Percentiles rank a stretch among this genome's conserved stretches.
These are phyloP conservation scores for Diachrysia chrysitis DNA, from an alignment of 2,888 invertebrate species.

Conservation along the genomic window DNA sequence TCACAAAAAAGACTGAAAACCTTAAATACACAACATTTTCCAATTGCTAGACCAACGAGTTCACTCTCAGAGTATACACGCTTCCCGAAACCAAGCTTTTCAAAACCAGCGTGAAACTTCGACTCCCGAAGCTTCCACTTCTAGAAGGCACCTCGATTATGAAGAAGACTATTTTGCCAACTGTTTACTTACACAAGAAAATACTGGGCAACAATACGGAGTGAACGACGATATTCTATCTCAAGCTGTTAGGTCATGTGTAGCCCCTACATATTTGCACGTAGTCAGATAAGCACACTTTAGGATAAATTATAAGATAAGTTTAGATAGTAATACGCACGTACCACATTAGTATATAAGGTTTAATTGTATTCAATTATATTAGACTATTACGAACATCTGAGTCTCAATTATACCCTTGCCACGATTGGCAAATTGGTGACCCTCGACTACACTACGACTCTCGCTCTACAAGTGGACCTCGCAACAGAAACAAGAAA, in stretches of 20 bases:
- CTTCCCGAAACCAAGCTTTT: conserved; percentile 58
- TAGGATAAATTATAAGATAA: no score
- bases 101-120: conserved; percentile 53
- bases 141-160: conserved; percentile 64
- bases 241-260: conserved; percentile 63
- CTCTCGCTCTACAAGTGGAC: no score
- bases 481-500: no score
- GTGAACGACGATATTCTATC: conserved; percentile 65
- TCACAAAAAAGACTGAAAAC: conserved; percentile 31
- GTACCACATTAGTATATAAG: no score
- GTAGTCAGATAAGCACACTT: no score
- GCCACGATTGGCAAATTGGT: no score
- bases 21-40: conserved; percentile 23
- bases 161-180: conserved; percentile 69
- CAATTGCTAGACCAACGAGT: conserved; percentile 58
- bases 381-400: no score
- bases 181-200: conserved; percentile 65
- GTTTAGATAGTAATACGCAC: no score
- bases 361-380: no score
- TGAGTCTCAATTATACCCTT: no score
- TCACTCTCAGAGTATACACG: conserved; percentile 54
- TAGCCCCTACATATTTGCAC: no score
- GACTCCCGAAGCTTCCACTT: conserved; percentile 49
- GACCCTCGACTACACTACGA: no score
- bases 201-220: conserved; percentile 65